A percentile compares a stretch with the other conserved stretches of the same genome.
Evolutionary conservation across 2,888 invertebrate genomes (phyloP).

Genomic region (Podabrus alpinus): DNA sequence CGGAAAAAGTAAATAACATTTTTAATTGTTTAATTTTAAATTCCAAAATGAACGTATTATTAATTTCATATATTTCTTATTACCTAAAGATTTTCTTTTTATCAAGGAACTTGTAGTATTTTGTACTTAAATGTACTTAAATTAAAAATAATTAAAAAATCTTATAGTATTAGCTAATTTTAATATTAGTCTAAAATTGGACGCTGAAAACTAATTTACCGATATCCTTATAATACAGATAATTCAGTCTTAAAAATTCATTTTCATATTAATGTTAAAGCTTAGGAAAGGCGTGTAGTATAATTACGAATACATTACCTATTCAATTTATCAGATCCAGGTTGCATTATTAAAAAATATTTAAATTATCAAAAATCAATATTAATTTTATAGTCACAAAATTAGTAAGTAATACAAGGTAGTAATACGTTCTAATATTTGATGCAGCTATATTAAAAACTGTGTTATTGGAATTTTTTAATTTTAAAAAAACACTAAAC

Average conservation of each 20-base stretch:
- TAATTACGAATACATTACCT: constrained; percentile 22
- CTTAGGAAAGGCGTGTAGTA: constrained; percentile 36
- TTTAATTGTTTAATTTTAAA: background rate
- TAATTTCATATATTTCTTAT: background rate
- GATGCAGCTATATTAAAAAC: background rate
- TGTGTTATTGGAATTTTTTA: background rate
- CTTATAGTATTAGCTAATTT: background rate
- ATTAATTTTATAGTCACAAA: background rate
- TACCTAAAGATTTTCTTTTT: background rate
- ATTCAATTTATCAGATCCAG: constrained; percentile 34
- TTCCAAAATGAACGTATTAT: background rate
- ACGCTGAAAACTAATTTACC: constrained; percentile 3
- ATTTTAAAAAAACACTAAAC: background rate
- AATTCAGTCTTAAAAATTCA: constrained; percentile 33
- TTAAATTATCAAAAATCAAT: background rate
- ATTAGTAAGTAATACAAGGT: background rate
- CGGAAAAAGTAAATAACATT: background rate
- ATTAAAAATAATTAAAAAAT: background rate
- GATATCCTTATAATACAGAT: constrained; percentile 9
- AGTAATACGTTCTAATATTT: background rate
- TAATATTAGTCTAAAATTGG: background rate
- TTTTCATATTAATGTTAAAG: constrained; percentile 33
- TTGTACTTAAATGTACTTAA: background rate
- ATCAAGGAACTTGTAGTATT: background rate
- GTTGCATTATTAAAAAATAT: constrained; percentile 13